These are phyloP conservation scores for Pycnomerus fuliginosus DNA, from an alignment of 2,888 invertebrate genomes.

Conservation along the genomic window DNA sequence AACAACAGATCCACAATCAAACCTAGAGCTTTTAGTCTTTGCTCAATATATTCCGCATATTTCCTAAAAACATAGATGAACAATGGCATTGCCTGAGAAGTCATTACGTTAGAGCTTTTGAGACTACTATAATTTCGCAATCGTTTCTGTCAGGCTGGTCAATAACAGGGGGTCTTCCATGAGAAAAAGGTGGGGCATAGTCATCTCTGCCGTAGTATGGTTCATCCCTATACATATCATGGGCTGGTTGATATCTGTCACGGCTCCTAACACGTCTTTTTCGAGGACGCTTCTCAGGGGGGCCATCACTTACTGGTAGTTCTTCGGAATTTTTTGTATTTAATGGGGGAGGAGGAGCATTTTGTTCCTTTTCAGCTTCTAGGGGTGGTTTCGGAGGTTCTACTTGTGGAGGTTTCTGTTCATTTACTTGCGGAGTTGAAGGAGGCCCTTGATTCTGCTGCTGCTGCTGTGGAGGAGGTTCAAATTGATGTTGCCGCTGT, in stretches of 20 bases:
- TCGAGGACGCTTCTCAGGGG: constrained; percentile 13
- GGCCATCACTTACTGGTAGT: constrained; percentile 9
- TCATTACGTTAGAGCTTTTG: constrained; percentile 77
- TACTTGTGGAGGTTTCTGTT: background rate
- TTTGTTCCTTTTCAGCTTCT: constrained; percentile 1
- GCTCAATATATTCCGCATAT: constrained; percentile 88
- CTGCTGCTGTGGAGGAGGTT: background rate
- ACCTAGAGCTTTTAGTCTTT: constrained; percentile 73
- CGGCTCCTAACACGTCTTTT: constrained; percentile 16
- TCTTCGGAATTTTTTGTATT: constrained; percentile 6
- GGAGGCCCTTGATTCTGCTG: constrained; percentile 5
- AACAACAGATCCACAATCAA: constrained; percentile 85
- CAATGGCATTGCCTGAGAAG: background rate
- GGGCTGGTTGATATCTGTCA: constrained; percentile 10
- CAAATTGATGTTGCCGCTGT: constrained; percentile 6
- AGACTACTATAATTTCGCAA: constrained; percentile 88
- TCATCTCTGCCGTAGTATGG: constrained; percentile 10
- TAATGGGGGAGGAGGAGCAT: constrained; percentile 3
- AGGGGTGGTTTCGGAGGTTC: constrained; percentile 7
- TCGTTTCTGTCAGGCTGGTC: constrained; percentile 70
- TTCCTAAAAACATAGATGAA: constrained; percentile 56
- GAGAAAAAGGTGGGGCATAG: constrained; percentile 34
- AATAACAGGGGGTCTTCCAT: constrained; percentile 42
- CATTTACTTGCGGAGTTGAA: constrained; percentile 1
- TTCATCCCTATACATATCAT: constrained; percentile 12